These are phyloP conservation scores for Pitangus sulphuratus DNA, from an alignment of 2,797 vertebrate genomes.

Conservation along the genomic window DNA sequence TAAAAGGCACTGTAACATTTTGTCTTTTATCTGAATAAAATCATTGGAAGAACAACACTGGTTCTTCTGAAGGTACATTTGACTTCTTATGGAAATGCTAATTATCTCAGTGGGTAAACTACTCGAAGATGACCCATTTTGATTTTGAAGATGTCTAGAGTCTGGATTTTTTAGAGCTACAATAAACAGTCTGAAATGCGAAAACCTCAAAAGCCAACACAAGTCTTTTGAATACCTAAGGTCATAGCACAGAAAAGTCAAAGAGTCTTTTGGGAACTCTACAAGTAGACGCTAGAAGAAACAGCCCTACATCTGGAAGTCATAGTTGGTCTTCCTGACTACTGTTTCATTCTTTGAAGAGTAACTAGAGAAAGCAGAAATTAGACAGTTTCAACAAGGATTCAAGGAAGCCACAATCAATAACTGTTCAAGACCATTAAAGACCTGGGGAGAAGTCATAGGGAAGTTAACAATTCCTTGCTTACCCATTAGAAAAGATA, in stretches of 20 bases:
- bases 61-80: not conserved
- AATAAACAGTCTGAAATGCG: not conserved
- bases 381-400: not conserved
- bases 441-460: not conserved
- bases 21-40: not conserved
- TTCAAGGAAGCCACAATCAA: not conserved
- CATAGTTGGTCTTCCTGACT: not conserved
- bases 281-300: not conserved
- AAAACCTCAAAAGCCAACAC: not conserved
- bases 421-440: not conserved
- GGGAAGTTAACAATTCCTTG: not conserved
- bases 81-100: not conserved
- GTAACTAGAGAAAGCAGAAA: not conserved
- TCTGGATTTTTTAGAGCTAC: not conserved
- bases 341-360: not conserved
- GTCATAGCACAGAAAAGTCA: not conserved
- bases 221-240: not conserved
- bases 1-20: not conserved
- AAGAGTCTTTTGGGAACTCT: not conserved
- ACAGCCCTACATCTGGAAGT: not conserved
- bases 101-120: not conserved
- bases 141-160: not conserved
- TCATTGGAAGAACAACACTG: not conserved
- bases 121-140: not conserved
- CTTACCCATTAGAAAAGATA: not conserved